These are phyloP conservation scores for Antechinus flavipes DNA, from an alignment of 2,113 vertebrate species.

Conservation along the genomic window DNA sequence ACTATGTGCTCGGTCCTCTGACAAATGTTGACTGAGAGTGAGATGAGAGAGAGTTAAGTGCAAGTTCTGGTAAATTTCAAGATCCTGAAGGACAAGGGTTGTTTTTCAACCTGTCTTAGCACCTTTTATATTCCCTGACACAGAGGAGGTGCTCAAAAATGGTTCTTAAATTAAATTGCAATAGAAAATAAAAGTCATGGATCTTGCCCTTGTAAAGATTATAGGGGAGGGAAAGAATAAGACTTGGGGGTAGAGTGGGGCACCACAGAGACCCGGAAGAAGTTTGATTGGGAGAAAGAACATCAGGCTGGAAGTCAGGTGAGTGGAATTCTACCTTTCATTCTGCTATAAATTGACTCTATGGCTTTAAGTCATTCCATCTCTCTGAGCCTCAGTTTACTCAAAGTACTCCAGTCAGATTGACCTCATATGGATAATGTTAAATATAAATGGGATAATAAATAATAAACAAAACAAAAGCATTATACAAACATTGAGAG, in stretches of 20 bases:
- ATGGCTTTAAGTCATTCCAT: neutral
- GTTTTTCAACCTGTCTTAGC: neutral
- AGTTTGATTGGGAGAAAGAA: neutral
- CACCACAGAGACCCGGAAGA: neutral
- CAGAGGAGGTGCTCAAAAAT: neutral
- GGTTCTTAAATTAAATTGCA: neutral
- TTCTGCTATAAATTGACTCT: neutral
- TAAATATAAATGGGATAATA: neutral
- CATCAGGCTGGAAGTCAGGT: neutral
- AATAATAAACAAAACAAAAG: neutral
- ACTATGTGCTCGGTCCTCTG: neutral
- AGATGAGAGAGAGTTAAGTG: neutral
- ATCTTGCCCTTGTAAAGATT: neutral
- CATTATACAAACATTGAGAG: neutral
- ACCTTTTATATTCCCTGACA: neutral
- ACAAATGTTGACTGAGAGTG: neutral
- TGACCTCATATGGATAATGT: slow-evolving; percentile 5
- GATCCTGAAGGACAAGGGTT: neutral
- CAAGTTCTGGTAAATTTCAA: neutral
- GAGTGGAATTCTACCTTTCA: neutral
- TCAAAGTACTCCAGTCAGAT: neutral
- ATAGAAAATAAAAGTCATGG: neutral
- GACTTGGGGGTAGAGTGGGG: neutral
- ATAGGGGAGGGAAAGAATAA: neutral
- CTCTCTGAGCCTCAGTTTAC: slow-evolving; percentile 29